phyloP scores from a whole-genome alignment of 2,888 invertebrate species.

The Agrochola litura region DNA sequence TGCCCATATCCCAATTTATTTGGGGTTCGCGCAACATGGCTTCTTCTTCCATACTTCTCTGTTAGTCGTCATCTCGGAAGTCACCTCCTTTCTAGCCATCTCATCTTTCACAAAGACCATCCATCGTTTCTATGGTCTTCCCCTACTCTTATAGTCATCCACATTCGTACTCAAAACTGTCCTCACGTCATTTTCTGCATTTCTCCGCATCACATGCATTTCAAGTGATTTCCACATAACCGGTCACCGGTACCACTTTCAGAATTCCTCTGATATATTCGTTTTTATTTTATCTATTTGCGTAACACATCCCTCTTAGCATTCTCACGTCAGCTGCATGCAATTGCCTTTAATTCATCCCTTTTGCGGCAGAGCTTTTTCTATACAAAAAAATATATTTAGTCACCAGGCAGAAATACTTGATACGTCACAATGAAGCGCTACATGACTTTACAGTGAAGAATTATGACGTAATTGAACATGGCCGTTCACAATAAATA shows the following conservation, averaged over 20 bases:
- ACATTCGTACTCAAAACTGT: not conserved
- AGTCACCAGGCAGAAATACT: constrained; percentile 22
- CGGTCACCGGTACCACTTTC: not conserved
- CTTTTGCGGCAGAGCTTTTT: not conserved
- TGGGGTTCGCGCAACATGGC: not conserved
- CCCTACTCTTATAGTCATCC: too few species aligned
- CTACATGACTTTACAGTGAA: constrained; percentile 17
- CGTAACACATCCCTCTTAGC: not conserved
- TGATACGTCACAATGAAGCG: constrained; percentile 26
- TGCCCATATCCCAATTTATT: not conserved
- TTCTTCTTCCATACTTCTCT: not conserved
- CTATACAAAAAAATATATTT: not conserved
- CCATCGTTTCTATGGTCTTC: not conserved
- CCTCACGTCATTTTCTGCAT: too few species aligned
- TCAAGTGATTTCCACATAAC: not conserved
- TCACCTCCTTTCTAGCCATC: not conserved
- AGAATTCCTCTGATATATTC: not conserved
- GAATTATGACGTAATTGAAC: constrained; percentile 42
- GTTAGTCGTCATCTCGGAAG: not conserved
- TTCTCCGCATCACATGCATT: not conserved
- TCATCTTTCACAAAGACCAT: not conserved
- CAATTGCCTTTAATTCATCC: not conserved
- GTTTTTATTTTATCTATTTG: too few species aligned
- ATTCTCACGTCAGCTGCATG: not conserved
- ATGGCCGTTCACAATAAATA: constrained; percentile 24